These are phyloP conservation scores for Oophaga pumilio DNA, from an alignment of 2,113 vertebrate genomes.

Conservation along the genomic window DNA sequence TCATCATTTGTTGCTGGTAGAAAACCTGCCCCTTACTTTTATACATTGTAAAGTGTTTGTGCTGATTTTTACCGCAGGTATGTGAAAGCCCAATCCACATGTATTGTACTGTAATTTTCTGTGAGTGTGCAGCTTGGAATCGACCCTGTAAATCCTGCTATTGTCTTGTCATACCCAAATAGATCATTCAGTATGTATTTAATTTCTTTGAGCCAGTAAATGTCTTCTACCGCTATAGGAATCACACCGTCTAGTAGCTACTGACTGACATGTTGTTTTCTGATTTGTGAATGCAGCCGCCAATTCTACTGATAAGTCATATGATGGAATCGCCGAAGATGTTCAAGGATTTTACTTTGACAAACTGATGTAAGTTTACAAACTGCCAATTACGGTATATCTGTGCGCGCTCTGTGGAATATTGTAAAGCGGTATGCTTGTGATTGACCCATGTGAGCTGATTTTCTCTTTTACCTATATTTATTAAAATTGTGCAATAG, in stretches of 20 bases:
- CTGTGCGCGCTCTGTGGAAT: background rate
- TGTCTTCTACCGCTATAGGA: background rate
- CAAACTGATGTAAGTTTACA: conserved; percentile 83
- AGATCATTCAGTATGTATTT: too few relatives aligned
- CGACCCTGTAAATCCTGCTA: too few relatives aligned
- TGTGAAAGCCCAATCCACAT: too few relatives aligned
- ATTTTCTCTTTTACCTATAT: background rate
- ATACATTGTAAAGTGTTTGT: too few relatives aligned
- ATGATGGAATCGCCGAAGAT: conserved; percentile 77
- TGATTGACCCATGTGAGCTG: background rate
- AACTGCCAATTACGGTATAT: background rate
- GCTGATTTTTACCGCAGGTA: too few relatives aligned
- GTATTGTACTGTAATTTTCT: too few relatives aligned
- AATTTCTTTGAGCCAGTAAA: too few relatives aligned
- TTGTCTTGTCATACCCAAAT: too few relatives aligned
- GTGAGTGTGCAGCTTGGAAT: too few relatives aligned
- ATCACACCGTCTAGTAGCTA: background rate
- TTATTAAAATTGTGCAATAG: background rate
- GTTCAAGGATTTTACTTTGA: conserved; percentile 92
- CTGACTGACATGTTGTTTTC: background rate
- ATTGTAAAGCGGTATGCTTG: background rate
- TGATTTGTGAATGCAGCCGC: conserved; percentile 67
- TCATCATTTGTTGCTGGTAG: too few relatives aligned
- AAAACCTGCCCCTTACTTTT: too few relatives aligned
- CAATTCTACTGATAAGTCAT: conserved; percentile 69